Evolutionary conservation across 2,113 vertebrate species (phyloP).

Genomic region (Toxotes jaculatrix): DNA sequence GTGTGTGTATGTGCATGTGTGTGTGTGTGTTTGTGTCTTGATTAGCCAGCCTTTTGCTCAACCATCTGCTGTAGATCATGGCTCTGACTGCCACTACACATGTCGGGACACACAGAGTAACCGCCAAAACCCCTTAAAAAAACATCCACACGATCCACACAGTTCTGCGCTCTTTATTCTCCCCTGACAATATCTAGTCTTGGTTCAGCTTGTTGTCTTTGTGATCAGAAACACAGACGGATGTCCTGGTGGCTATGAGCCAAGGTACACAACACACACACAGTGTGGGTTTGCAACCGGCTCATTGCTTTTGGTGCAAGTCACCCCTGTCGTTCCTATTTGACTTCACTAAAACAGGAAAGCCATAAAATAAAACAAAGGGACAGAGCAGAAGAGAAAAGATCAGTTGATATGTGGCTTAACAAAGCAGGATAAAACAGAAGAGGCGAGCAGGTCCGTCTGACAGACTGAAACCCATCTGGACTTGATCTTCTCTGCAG

Average conservation of each 20-base stretch:
- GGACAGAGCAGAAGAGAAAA: conserved; percentile 14
- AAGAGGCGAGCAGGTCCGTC: conserved; percentile 56
- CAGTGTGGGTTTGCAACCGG: conserved; percentile 38
- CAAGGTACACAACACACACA: conserved; percentile 53
- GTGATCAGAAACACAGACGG: conserved; percentile 63
- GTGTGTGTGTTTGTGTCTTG: conserved; percentile 35
- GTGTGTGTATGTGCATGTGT: conserved; percentile 5
- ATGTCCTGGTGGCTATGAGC: conserved; percentile 58
- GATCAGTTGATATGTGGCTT: conserved; percentile 43
- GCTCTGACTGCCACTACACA: conserved; percentile 61
- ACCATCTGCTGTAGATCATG: conserved; percentile 73
- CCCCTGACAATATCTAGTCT: conserved; percentile 31
- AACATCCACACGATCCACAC: conserved; percentile 38
- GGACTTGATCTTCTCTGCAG: conserved; percentile 76
- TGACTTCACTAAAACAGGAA: conserved; percentile 59
- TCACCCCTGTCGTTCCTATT: conserved; percentile 44
- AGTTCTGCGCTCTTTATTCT: conserved; percentile 39
- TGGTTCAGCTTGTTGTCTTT: conserved; percentile 61
- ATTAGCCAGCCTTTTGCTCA: conserved; percentile 49
- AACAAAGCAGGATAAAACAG: conserved; percentile 51
- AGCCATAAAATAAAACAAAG: conserved; percentile 54
- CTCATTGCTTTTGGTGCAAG: conserved; percentile 49
- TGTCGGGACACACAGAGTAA: conserved; percentile 60
- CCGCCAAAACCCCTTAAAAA: conserved; percentile 54
- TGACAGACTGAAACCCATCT: conserved; percentile 72